Evolutionary conservation across 2,797 vertebrate species (phyloP).

Genomic region (Periparus ater): DNA sequence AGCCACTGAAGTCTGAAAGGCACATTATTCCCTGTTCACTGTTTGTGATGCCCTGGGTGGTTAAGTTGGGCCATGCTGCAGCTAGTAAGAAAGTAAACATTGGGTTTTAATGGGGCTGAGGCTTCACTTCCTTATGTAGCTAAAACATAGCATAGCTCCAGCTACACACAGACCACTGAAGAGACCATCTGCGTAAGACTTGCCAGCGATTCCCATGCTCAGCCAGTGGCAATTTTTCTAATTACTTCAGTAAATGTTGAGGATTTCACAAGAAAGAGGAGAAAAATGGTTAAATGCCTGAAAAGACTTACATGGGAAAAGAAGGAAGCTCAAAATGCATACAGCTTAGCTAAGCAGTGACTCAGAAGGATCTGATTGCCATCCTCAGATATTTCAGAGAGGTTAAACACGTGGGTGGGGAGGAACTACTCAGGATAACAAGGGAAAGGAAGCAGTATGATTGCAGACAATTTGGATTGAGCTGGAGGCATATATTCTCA

Average conservation of each 20-base stretch:
- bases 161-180: neutral
- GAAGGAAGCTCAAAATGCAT: constrained; percentile 8
- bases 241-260: neutral
- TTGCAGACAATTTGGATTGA: constrained; percentile 53
- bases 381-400: constrained; percentile 30
- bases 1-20: neutral
- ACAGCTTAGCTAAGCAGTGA: constrained; percentile 63
- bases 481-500: constrained; percentile 33
- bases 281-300: constrained; percentile 34
- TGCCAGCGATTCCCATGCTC: neutral
- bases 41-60: neutral
- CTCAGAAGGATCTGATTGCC: constrained; percentile 63
- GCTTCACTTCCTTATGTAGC: neutral
- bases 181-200: neutral
- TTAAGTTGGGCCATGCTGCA: neutral
- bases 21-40: neutral
- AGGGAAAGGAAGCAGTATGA: constrained; percentile 59
- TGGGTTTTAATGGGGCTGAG: neutral
- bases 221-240: neutral
- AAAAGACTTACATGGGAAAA: neutral
- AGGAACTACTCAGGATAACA: constrained; percentile 53
- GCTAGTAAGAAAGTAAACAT: neutral
- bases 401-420: constrained; percentile 53
- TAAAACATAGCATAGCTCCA: neutral
- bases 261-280: neutral